These are phyloP conservation scores for Ricordea florida DNA, from an alignment of 92 coral and sea anemone genomes.

Conservation along the genomic window DNA sequence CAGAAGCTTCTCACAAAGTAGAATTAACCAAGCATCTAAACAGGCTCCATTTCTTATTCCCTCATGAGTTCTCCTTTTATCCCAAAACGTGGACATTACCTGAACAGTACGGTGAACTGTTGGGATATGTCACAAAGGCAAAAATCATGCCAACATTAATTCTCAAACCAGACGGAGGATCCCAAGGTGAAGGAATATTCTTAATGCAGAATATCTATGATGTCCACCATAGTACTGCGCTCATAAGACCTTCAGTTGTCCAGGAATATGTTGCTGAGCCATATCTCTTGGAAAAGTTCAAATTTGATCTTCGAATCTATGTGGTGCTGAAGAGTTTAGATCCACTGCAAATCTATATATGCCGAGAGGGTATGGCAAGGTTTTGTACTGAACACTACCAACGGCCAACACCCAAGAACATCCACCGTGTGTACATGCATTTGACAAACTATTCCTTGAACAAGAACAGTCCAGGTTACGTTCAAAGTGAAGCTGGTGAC, in stretches of 20 bases:
- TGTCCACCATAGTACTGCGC: conserved; percentile 58
- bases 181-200: conserved; percentile 88
- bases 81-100: conserved; percentile 90
- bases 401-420: conserved; percentile 70
- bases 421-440: conserved; percentile 80
- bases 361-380: conserved; percentile 89
- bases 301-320: conserved; percentile 84
- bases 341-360: conserved; percentile 75
- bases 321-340: conserved; percentile 78
- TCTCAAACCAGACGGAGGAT: conserved; percentile 84
- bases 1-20: conserved; percentile 76
- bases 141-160: conserved; percentile 56
- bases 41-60: conserved; percentile 79
- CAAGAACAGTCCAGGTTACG: conserved; percentile 73
- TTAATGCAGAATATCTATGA: conserved; percentile 70
- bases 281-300: conserved; percentile 72
- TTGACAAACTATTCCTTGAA: conserved; percentile 85
- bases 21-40: conserved; percentile 75
- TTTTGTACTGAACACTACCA: conserved; percentile 84
- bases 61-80: conserved; percentile 74
- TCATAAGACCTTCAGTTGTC: conserved; percentile 65
- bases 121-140: conserved; percentile 33
- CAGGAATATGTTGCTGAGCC: conserved; percentile 79
- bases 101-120: conserved; percentile 74
- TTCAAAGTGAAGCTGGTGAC: conserved; percentile 79